Base-by-base conservation (phyloP, 2,888 invertebrate genomes). In the Clunio marinus region DNA sequence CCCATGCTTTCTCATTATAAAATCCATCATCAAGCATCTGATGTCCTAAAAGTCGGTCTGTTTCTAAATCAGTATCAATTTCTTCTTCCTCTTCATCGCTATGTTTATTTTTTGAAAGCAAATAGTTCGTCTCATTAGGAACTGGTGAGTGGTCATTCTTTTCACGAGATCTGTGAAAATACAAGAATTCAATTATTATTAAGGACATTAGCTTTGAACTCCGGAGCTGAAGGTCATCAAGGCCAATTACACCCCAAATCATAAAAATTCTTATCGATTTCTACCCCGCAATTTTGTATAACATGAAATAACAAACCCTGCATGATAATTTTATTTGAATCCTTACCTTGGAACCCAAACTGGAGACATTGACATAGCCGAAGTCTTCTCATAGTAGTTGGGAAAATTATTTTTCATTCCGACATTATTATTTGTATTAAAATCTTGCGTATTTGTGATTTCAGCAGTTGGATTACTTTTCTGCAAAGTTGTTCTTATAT, bases 1-100 rank as follows among this genome's bases (percentile, higher is more conserved):
- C 66, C 70, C 70, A 70, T 24, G 35, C 46, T 83, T 92, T 93
- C 72, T 93, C 93, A 74, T 93, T 93, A 74, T 91, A 93, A 80
- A 93, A 93, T 70, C 93, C 92, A 77, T 93, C 93, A 74, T 93
- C 93, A n/a, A 93, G 89, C 72, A 94, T 83, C 78, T 96, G 96
- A 76, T 96, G 96, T 17, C 96, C 96, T 70, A 97, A 83, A 70
- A 97, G 81, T 74, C 96, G 84, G 79, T 97, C 96, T n/a, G 97
- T 97, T 81, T 97, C 97, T 73, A 96, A 86, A 78, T 98, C 97
- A 0, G 97, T 98, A 76, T 97, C 97, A 24, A 95, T 93, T 80
- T 51, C 51, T 84, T 80, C 76, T 75, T 81, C 81, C 78, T 82
- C 83, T 80, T 85, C 85, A 72, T 85, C 86, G 1, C 85, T 88